Evolutionary conservation across 2,797 vertebrate species (phyloP), one percentile per base, ranked within the genome.

Genomic region (Craterocephalus amniculus): DNA sequence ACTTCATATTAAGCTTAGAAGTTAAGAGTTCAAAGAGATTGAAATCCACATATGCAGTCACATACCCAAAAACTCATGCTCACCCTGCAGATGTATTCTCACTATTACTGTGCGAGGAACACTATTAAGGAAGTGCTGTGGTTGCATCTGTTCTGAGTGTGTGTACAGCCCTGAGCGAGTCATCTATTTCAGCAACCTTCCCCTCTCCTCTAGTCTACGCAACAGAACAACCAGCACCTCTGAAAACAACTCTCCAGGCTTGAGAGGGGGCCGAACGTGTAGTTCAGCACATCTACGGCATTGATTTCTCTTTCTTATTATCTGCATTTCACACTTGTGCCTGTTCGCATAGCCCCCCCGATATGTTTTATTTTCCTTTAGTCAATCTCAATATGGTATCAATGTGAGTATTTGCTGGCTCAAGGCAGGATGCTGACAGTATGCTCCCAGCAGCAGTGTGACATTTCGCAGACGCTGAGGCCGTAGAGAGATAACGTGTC

Each of bases 121-220:
- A 88, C 88, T 86, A 91, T 93, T 93, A 91, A 91, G 87, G 88
- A 93, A 93, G 84, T 93, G 89, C 88, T 89, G 91, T 59, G 86
- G 87, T 88, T 88, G 92, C 89, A 91, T 93, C 89, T 92, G 89
- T 88, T 91, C 82, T 81, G 86, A 84, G 88, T 81, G 85, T 88
- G 88, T 91, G 87, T 88, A 85, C 89, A 89, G 91, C 91, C 89
- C 77, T 78, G 87, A 91, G 92, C 91, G 74, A 91, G 86, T 89
- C 91, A 92, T 93, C 91, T 92, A 92, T 93, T 92, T 89, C 84
- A 85, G 87, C 87, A 88, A 89, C 86, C 87, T 87, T 89, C 76
- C 67, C 73, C 79, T 89, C 84, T 89, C 83, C 88, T 89, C 80
- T 74, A 83, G 82, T 80, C 82, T 87, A 87, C 51, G 72, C 85